Percentiles rank a stretch among this genome's conserved stretches.
Evolutionary conservation across 2,888 invertebrate species (phyloP).

Genomic region (Buathra laborator): DNA sequence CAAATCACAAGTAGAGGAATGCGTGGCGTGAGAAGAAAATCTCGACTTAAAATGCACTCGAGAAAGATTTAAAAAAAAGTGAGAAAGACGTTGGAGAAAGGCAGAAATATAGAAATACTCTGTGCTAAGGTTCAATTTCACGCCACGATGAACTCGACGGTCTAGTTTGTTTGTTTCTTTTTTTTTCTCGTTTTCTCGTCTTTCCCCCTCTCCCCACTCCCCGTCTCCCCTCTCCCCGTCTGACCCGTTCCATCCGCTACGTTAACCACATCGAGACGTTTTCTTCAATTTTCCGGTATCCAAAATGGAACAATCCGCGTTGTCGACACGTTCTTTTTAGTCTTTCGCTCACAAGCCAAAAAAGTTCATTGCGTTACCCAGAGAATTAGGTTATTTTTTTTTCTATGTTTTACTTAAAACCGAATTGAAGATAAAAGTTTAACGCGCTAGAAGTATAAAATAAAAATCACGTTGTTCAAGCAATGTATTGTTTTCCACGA

Average conservation of each 20-base stretch:
- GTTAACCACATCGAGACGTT: conserved; percentile 30
- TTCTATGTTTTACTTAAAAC: too few relatives aligned
- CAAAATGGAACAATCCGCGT: not conserved
- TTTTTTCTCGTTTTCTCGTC: conserved; percentile 49
- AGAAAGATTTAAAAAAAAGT: not conserved
- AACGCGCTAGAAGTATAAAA: too few relatives aligned
- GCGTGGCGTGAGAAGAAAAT: conserved; percentile 57
- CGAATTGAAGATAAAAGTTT: too few relatives aligned
- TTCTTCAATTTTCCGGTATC: conserved; percentile 9
- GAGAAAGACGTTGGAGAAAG: conserved; percentile 36
- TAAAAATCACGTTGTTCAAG: too few relatives aligned
- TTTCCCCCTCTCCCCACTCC: conserved; percentile 27
- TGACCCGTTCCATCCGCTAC: conserved; percentile 26
- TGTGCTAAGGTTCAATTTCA: conserved; percentile 73
- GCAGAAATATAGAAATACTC: conserved; percentile 46
- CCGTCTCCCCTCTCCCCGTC: conserved; percentile 10
- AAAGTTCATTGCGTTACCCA: not conserved
- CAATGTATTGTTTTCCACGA: too few relatives aligned
- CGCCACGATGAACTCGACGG: conserved; percentile 73
- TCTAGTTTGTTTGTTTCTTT: conserved; percentile 71
- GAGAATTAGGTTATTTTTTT: too few relatives aligned
- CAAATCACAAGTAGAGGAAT: conserved; percentile 35
- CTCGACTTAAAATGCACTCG: conserved; percentile 51
- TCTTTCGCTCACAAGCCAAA: too few relatives aligned
- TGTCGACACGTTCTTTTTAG: not conserved